A percentile compares a stretch with the other conserved stretches of the same genome.
Evolutionary conservation across 1,140 invertebrate species (phyloP).

Genomic region (Drosophila simulans): DNA sequence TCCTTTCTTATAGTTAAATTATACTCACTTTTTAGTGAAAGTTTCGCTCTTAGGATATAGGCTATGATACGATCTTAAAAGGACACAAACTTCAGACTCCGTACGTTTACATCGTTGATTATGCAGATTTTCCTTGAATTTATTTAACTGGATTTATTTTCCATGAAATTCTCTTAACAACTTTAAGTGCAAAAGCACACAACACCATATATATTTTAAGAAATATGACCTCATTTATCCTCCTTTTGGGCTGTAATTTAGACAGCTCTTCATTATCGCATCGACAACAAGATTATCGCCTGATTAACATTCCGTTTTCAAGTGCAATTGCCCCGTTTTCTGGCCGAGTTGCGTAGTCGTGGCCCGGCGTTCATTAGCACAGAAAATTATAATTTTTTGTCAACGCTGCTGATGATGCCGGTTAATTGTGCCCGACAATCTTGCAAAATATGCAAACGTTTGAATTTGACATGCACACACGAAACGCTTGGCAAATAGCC

Average conservation of each 20-base stretch:
- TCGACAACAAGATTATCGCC: slow-evolving; percentile 54
- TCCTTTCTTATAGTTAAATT: background rate
- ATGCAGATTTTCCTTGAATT: too few relatives aligned
- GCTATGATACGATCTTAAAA: too few relatives aligned
- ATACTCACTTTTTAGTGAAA: too few relatives aligned
- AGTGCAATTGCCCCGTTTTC: slow-evolving; percentile 62
- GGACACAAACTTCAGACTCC: too few relatives aligned
- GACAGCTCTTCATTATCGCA: slow-evolving; percentile 38
- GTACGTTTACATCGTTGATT: too few relatives aligned
- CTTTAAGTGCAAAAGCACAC: background rate
- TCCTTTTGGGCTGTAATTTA: slow-evolving; percentile 26
- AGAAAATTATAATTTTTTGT: slow-evolving; percentile 80
- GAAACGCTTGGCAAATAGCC: slow-evolving; percentile 77
- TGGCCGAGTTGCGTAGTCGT: slow-evolving; percentile 29
- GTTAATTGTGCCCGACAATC: slow-evolving; percentile 80
- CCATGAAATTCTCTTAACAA: background rate
- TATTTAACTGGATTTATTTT: too few relatives aligned
- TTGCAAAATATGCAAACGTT: slow-evolving; percentile 81
- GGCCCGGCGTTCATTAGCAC: slow-evolving; percentile 62
- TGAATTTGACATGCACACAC: slow-evolving; percentile 81
- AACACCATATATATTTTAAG: too few relatives aligned
- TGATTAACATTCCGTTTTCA: slow-evolving; percentile 55
- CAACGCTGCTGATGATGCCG: slow-evolving; percentile 65
- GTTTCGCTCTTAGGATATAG: too few relatives aligned
- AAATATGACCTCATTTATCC: slow-evolving; percentile 12